Evolutionary conservation across 2,888 invertebrate species (phyloP).

Genomic region (Dolomedes plantarius): DNA sequence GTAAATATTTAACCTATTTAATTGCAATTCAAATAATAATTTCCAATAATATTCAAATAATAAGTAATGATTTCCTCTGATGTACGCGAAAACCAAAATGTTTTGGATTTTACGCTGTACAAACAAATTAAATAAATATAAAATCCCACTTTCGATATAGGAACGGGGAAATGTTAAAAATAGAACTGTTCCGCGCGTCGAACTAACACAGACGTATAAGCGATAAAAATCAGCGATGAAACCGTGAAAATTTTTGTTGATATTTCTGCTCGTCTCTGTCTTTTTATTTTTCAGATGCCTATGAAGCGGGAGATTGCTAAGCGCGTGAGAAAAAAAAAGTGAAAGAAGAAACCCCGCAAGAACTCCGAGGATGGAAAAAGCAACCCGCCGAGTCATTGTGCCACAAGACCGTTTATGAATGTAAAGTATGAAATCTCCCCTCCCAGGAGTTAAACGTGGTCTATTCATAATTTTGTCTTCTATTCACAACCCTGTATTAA

Average conservation of each 20-base stretch:
- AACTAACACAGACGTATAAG: slow-evolving; percentile 70
- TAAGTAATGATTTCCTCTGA: too few relatives aligned
- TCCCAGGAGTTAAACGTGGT: slow-evolving; percentile 41
- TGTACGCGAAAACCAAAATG: slow-evolving; percentile 65
- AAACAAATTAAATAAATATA: too few relatives aligned
- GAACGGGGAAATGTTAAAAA: slow-evolving; percentile 31
- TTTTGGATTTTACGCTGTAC: too few relatives aligned
- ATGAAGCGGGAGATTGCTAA: slow-evolving; percentile 22
- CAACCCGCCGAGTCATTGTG: slow-evolving; percentile 30
- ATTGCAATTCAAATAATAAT: too few relatives aligned
- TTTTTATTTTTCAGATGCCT: slow-evolving; percentile 57
- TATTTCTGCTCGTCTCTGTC: slow-evolving; percentile 61
- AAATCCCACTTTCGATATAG: too few relatives aligned
- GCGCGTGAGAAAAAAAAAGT: slow-evolving; percentile 19
- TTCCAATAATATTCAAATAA: too few relatives aligned
- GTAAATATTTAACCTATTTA: too few relatives aligned
- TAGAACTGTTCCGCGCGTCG: slow-evolving; percentile 52
- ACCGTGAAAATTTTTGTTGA: slow-evolving; percentile 71
- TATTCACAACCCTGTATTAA: slow-evolving; percentile 50
- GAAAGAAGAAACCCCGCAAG: slow-evolving; percentile 11
- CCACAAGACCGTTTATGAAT: slow-evolving; percentile 50
- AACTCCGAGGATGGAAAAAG: slow-evolving; percentile 23
- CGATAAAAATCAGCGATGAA: slow-evolving; percentile 70
- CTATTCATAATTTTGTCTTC: slow-evolving; percentile 65
- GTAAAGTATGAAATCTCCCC: slow-evolving; percentile 67